A percentile compares a stretch with the other conserved stretches of the same genome.
phyloP scores from a whole-genome alignment of 1,140 invertebrate species.

The Anastatus disparis region DNA sequence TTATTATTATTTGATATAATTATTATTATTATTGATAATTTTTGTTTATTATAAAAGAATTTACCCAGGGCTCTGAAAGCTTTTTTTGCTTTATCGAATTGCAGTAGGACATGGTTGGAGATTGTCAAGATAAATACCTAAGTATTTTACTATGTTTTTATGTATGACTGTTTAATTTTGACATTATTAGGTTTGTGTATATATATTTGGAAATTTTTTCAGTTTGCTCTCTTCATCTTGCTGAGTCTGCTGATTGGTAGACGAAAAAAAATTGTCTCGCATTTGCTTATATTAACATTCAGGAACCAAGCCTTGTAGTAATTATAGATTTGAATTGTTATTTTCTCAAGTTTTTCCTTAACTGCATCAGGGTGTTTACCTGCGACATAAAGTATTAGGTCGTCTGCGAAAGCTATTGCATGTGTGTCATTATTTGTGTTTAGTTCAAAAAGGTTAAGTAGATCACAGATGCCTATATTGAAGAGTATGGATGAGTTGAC shows the following conservation, averaged over 20 bases:
- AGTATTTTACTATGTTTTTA: constrained; percentile 24
- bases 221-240: constrained; percentile 18
- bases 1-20: no score
- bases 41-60: constrained; percentile 33
- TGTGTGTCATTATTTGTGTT: no score
- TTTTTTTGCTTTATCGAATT: constrained; percentile 35
- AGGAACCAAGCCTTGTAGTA: no score
- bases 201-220: constrained; percentile 31
- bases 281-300: constrained; percentile 40
- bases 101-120: constrained; percentile 18
- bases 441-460: not conserved
- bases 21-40: no score
- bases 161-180: not conserved
- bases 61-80: constrained; percentile 7
- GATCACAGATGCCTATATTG: constrained; percentile 19
- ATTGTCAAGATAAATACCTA: constrained; percentile 39
- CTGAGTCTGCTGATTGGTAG: not conserved
- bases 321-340: no score
- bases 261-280: constrained; percentile 43
- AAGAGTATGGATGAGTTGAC: constrained; percentile 27
- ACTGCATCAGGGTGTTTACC: no score
- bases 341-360: not conserved
- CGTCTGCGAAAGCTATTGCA: constrained; percentile 45
- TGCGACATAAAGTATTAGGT: constrained; percentile 32
- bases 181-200: not conserved